Percentiles rank a stretch among this genome's conserved stretches.
Conservation (phyloP, 92 coral and sea anemone species). For the Desmophyllum pertusum region DNA sequence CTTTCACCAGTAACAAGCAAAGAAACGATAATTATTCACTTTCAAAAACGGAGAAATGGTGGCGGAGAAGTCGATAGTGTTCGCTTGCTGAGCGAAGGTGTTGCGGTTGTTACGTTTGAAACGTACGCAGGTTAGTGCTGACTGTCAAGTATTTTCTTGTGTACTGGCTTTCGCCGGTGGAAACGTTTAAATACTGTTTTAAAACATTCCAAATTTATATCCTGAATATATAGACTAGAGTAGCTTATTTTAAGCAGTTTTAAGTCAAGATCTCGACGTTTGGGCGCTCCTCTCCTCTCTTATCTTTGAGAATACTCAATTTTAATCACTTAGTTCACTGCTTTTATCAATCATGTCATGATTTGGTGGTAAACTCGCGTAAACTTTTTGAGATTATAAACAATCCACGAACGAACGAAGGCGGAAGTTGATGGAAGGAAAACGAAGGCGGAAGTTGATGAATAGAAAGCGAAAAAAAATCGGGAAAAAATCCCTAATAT, state of each 20-base stretch:
- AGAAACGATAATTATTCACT: slow-evolving; percentile 42
- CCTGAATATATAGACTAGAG: too few species aligned
- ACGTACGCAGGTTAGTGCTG: slow-evolving; percentile 35
- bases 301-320: too few species aligned
- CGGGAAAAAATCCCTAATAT: not conserved
- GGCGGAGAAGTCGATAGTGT: slow-evolving; percentile 63
- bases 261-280: too few species aligned
- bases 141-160: not conserved
- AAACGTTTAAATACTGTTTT: too few species aligned
- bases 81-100: slow-evolving; percentile 38
- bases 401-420: slow-evolving; percentile 5
- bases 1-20: slow-evolving; percentile 31
- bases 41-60: slow-evolving; percentile 57
- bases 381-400: too few species aligned
- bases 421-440: not conserved
- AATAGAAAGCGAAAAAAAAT: not conserved
- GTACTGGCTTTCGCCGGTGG: too few species aligned
- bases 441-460: not conserved
- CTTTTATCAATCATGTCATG: too few species aligned
- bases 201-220: too few species aligned
- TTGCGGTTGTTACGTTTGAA: slow-evolving; percentile 64
- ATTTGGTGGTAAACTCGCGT: too few species aligned
- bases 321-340: too few species aligned
- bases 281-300: too few species aligned
- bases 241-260: too few species aligned